phyloP scores from a whole-genome alignment of 2,797 vertebrate species.

The Propithecus perrieri region DNA sequence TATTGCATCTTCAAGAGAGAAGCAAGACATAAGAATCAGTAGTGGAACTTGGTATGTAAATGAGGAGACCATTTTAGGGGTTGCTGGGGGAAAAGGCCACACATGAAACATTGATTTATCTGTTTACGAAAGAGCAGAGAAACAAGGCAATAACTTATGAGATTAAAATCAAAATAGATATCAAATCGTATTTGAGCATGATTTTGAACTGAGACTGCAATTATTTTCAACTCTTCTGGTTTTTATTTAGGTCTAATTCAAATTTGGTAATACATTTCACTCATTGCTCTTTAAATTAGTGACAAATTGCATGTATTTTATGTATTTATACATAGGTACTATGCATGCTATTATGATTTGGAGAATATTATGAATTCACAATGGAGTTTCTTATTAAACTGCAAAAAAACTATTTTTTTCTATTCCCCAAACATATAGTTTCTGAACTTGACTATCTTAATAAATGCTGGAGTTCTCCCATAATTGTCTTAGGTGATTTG shows the following conservation, averaged over 20 bases:
- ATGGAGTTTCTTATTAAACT: background rate
- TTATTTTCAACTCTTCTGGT: slow-evolving; percentile 29
- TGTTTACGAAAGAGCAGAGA: background rate
- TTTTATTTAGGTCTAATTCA: slow-evolving; percentile 16
- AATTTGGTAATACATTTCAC: background rate
- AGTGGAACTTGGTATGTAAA: background rate
- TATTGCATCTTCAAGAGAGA: background rate
- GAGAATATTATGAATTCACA: slow-evolving; percentile 23
- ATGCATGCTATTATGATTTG: background rate
- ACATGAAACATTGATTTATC: background rate
- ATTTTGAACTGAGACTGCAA: slow-evolving; percentile 5
- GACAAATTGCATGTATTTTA: background rate
- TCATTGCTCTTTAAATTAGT: slow-evolving; percentile 18
- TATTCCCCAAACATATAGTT: background rate
- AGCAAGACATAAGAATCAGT: background rate
- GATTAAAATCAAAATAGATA: slow-evolving; percentile 22
- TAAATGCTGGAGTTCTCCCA: background rate
- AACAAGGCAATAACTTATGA: background rate
- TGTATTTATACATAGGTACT: background rate
- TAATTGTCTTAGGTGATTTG: background rate
- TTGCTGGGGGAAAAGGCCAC: background rate
- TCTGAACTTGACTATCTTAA: slow-evolving; percentile 21
- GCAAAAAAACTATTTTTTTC: background rate
- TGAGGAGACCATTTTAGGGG: background rate
- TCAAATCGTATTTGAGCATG: background rate